Percentiles rank a stretch among this genome's conserved stretches.
Conservation (phyloP, 1,140 invertebrate species). For the Sarcophaga bullata region DNA sequence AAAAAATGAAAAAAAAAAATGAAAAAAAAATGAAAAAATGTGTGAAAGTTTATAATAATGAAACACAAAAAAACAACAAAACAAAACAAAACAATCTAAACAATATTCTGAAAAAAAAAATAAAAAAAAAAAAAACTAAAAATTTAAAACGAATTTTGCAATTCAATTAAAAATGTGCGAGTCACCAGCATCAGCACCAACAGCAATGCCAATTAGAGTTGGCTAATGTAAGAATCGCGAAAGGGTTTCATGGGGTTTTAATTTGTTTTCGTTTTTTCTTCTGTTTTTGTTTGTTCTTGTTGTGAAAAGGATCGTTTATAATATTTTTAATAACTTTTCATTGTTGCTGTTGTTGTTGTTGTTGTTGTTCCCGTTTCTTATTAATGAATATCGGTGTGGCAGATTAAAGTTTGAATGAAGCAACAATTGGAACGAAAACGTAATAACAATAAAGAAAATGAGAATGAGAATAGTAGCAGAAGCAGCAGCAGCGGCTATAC, state of each 20-base stretch:
- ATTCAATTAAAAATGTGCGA: slow-evolving; percentile 45
- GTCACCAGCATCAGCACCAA: slow-evolving; percentile 7
- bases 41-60: not conserved
- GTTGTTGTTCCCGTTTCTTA: not conserved
- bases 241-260: slow-evolving; percentile 15
- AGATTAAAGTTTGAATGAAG: slow-evolving; percentile 28
- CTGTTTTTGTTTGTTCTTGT: no score
- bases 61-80: not conserved
- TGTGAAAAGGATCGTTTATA: slow-evolving; percentile 22
- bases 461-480: not conserved
- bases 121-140: not conserved
- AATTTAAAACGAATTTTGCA: slow-evolving; percentile 31
- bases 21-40: not conserved
- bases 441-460: not conserved
- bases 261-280: not conserved
- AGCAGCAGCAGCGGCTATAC: not conserved
- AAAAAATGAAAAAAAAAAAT: not conserved
- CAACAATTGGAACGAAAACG: not conserved
- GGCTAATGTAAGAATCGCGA: not conserved
- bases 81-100: not conserved
- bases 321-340: slow-evolving; percentile 28
- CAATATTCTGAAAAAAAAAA: not conserved
- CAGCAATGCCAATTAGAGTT: not conserved
- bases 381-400: slow-evolving; percentile 30
- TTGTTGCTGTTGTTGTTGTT: not conserved